Conservation (phyloP, 2,888 invertebrate species). For the Pyrochroa serraticornis region DNA sequence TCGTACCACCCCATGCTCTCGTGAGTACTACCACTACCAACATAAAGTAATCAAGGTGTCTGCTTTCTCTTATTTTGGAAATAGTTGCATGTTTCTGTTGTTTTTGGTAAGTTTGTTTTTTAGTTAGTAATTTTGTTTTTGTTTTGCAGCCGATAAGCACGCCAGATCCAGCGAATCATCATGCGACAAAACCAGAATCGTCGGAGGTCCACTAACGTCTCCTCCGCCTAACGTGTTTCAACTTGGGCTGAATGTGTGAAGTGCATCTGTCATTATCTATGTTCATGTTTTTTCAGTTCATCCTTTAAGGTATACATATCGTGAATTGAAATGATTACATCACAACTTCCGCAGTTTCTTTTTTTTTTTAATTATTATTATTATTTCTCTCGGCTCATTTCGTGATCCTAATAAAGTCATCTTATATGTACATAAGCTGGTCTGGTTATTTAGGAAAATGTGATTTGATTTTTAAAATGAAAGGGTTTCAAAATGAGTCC, state of each 20-base stretch:
- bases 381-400: conserved; percentile 31
- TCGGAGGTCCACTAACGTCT: conserved; percentile 78
- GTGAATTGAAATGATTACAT: conserved; percentile 38
- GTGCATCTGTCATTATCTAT: conserved; percentile 42
- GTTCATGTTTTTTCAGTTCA: conserved; percentile 28
- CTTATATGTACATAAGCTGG: conserved; percentile 31
- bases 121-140: conserved; percentile 33
- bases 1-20: conserved; percentile 53
- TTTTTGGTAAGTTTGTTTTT: background rate
- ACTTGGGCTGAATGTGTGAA: conserved; percentile 46
- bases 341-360: conserved; percentile 19
- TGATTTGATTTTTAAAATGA: conserved; percentile 11
- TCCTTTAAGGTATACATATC: conserved; percentile 48
- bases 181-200: conserved; percentile 78
- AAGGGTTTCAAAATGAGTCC: conserved; percentile 40
- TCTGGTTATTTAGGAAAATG: conserved; percentile 21
- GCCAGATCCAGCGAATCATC: conserved; percentile 83
- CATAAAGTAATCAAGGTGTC: conserved; percentile 42
- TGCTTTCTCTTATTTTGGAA: conserved; percentile 17
- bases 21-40: conserved; percentile 38
- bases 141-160: conserved; percentile 77
- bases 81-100: conserved; percentile 9
- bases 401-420: conserved; percentile 23
- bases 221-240: conserved; percentile 35
- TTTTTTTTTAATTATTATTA: conserved; percentile 6